Evolutionary conservation across 2,797 vertebrate genomes (phyloP).

Genomic region (Leuciscus waleckii): DNA sequence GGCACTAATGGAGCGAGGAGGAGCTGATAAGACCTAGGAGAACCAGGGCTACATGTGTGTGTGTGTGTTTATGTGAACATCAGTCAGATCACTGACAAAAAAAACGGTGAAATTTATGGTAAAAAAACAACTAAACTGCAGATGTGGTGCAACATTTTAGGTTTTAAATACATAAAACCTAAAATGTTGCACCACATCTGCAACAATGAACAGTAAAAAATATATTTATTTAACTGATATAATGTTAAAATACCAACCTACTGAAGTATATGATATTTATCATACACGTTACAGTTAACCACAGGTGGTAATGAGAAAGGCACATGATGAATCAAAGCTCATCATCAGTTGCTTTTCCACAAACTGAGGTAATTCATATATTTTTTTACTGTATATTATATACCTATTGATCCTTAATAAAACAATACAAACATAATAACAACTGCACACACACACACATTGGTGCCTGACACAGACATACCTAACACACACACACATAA

Average conservation of each 20-base stretch:
- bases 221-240: neutral
- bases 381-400: neutral
- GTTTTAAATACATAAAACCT: too few species aligned
- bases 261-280: neutral
- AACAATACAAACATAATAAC: neutral
- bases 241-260: neutral
- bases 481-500: slow-evolving; percentile 69
- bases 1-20: slow-evolving; percentile 82
- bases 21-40: slow-evolving; percentile 80
- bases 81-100: slow-evolving; percentile 65
- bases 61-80: slow-evolving; percentile 43
- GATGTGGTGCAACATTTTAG: neutral
- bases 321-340: neutral
- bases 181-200: too few species aligned
- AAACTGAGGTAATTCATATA: accelerated
- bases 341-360: neutral
- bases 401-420: neutral
- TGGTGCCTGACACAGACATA: slow-evolving; percentile 61
- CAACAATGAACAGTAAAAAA: neutral
- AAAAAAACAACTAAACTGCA: neutral
- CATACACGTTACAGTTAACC: neutral
- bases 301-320: neutral
- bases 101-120: neutral
- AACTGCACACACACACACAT: slow-evolving; percentile 62
- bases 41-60: slow-evolving; percentile 28